These are phyloP conservation scores for Synanthedon andrenaeformis DNA, from an alignment of 2,888 invertebrate genomes.

Conservation along the genomic window DNA sequence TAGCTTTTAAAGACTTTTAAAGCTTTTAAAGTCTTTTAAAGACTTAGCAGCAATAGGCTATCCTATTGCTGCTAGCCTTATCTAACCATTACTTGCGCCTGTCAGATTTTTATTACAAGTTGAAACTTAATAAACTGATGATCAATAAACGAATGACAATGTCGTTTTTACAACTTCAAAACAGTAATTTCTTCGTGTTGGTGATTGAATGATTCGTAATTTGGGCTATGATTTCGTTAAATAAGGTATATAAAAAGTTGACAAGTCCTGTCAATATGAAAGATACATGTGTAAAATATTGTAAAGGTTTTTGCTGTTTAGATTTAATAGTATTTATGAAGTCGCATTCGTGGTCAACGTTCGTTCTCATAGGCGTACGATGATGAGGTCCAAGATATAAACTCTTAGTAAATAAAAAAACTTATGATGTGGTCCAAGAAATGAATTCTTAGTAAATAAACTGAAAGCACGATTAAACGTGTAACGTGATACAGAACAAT, in stretches of 20 bases:
- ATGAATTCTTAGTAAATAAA: not conserved
- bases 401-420: not conserved
- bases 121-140: no score
- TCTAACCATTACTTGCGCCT: no score
- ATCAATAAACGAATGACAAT: no score
- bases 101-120: no score
- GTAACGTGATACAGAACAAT: no score
- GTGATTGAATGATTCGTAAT: not conserved
- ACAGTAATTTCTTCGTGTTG: not conserved
- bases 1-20: no score
- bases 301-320: constrained; percentile 26
- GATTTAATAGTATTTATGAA: constrained; percentile 21
- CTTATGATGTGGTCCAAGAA: constrained; percentile 8
- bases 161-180: no score
- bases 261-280: constrained; percentile 22
- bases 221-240: not conserved
- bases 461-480: not conserved
- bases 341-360: constrained; percentile 52
- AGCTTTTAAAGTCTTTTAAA: no score
- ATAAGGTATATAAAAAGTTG: constrained; percentile 14
- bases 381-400: constrained; percentile 7
- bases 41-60: no score
- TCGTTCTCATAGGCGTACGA: constrained; percentile 20
- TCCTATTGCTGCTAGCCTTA: no score
- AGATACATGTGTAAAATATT: constrained; percentile 10